Evolutionary conservation across 1,140 invertebrate genomes (phyloP).

Genomic region (Pomacea maculata): DNA sequence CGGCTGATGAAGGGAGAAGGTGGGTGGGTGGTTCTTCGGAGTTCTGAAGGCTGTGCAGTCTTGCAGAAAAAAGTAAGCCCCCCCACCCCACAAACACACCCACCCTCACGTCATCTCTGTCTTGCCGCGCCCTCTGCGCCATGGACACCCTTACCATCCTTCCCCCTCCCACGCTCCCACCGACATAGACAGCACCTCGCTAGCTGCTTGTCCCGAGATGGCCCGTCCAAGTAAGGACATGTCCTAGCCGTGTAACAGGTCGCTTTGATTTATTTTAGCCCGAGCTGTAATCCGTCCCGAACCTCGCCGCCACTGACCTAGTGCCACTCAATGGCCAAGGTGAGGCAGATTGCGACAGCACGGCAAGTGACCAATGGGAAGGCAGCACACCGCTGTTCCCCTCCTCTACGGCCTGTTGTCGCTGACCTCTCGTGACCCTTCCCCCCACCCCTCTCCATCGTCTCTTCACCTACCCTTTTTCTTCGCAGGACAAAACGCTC

Average conservation of each 20-base stretch:
- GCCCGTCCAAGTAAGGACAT: too few species aligned
- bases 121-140: neutral
- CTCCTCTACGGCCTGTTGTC: neutral
- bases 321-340: slow-evolving; percentile 13
- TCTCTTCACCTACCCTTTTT: neutral
- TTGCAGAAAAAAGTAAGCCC: too few species aligned
- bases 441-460: neutral
- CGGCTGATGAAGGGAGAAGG: too few species aligned
- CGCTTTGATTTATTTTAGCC: too few species aligned
- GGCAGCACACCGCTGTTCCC: neutral
- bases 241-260: too few species aligned
- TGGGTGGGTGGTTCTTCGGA: too few species aligned
- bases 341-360: slow-evolving; percentile 3
- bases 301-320: slow-evolving; percentile 14
- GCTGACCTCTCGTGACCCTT: neutral
- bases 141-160: neutral
- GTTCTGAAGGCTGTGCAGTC: too few species aligned
- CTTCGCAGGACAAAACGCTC: neutral
- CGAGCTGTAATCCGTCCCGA: neutral
- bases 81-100: neutral
- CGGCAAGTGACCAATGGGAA: slow-evolving; percentile 22
- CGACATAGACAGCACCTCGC: neutral
- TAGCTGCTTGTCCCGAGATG: neutral
- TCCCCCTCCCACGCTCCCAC: neutral
- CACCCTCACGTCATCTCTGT: neutral